These are phyloP conservation scores for Nothobranchius furzeri DNA, from an alignment of 2,113 vertebrate genomes.

Conservation along the genomic window DNA sequence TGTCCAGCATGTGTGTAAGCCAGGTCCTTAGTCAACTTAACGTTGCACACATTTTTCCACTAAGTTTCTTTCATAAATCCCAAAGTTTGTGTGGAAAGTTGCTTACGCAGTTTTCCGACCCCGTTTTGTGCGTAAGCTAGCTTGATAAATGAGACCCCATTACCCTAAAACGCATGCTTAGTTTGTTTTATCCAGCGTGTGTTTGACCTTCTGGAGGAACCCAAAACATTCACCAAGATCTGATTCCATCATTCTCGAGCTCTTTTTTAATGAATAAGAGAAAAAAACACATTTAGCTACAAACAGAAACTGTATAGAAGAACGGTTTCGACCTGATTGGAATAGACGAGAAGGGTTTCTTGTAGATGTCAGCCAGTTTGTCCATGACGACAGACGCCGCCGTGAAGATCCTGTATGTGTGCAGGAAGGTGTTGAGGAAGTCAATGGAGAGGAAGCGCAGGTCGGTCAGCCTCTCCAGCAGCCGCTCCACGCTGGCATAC, in stretches of 20 bases:
- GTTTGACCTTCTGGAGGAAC: constrained; percentile 29
- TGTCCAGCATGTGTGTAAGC: too few relatives aligned
- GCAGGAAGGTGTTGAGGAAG: constrained; percentile 98
- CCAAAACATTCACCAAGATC: constrained; percentile 25
- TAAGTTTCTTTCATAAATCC: too few relatives aligned
- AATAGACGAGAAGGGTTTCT: constrained; percentile 95
- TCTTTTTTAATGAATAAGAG: background rate
- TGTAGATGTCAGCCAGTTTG: constrained; percentile 95
- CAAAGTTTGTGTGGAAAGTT: too few relatives aligned
- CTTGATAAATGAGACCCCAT: too few relatives aligned
- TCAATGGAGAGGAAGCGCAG: constrained; percentile 97
- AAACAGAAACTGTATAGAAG: constrained; percentile 5
- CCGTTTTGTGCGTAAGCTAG: too few relatives aligned
- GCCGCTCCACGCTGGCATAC: constrained; percentile 93
- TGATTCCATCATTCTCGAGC: background rate
- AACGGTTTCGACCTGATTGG: constrained; percentile 85
- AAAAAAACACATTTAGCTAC: background rate
- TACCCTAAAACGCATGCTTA: constrained; percentile 14
- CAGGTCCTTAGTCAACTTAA: too few relatives aligned
- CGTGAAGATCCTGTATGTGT: constrained; percentile 98
- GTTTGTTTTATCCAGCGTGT: constrained; percentile 19
- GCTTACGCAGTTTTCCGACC: too few relatives aligned
- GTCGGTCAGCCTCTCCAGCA: constrained; percentile 95
- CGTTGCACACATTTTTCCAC: too few relatives aligned
- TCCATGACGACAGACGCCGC: constrained; percentile 90